Conservation (phyloP, 2,888 invertebrate species). For the Ephialtes manifestator region DNA sequence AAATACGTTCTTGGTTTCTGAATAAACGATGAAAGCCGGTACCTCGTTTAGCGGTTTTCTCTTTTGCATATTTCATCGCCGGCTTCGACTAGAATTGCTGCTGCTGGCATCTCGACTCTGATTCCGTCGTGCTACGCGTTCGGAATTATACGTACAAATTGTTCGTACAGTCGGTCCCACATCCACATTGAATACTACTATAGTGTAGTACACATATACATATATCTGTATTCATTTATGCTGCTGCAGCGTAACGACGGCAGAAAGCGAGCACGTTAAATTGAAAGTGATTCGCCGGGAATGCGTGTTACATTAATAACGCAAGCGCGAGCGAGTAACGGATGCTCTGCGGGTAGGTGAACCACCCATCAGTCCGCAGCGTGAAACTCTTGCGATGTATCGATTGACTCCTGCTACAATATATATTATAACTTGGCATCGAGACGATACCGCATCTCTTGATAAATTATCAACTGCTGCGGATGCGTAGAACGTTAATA, state of each 20-base stretch:
- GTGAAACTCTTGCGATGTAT: constrained; percentile 22
- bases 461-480: constrained; percentile 30
- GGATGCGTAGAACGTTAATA: neutral
- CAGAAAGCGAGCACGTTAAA: constrained; percentile 51
- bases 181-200: constrained; percentile 28
- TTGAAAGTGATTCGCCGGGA: constrained; percentile 66
- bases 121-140: constrained; percentile 34
- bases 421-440: constrained; percentile 24
- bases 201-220: neutral
- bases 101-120: constrained; percentile 42
- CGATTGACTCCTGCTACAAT: constrained; percentile 10
- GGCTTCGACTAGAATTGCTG: constrained; percentile 44
- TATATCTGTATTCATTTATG: neutral
- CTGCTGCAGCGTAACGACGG: neutral
- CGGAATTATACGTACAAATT: constrained; percentile 61
- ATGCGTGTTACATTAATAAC: constrained; percentile 65
- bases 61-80: constrained; percentile 42
- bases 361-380: constrained; percentile 37
- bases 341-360: constrained; percentile 23
- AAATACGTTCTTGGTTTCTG: constrained; percentile 57
- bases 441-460: too few relatives aligned
- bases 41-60: constrained; percentile 30
- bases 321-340: constrained; percentile 40
- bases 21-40: constrained; percentile 62
- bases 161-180: constrained; percentile 45